A percentile compares a stretch with the other conserved stretches of the same genome.
phyloP scores from a whole-genome alignment of 2,888 invertebrate genomes.

The Torymus aiolomorphi region DNA sequence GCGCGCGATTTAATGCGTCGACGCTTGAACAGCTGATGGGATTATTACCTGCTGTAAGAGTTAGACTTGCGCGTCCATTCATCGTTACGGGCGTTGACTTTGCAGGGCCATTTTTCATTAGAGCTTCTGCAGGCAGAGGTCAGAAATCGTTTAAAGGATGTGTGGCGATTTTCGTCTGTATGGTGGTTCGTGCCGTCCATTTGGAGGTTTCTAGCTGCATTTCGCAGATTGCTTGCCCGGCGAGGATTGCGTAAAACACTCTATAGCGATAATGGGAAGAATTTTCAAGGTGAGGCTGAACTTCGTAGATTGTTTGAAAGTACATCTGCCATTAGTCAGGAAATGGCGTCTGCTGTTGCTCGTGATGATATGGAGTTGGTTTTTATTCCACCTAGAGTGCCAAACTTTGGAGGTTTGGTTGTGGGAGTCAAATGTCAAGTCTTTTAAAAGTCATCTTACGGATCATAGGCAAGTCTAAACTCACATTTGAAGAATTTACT shows the following conservation, averaged over 20 bases:
- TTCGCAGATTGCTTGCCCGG: too few species aligned
- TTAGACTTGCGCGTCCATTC: neutral
- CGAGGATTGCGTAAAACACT: too few species aligned
- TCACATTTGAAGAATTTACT: slow-evolving; percentile 5
- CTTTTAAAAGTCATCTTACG: neutral
- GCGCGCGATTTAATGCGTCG: too few species aligned
- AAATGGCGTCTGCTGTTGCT: too few species aligned
- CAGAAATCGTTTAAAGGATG: neutral
- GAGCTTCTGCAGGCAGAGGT: neutral
- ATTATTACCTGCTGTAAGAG: slow-evolving; percentile 1
- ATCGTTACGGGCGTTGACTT: neutral
- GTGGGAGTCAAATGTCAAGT: slow-evolving; percentile 1
- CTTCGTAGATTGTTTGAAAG: too few species aligned
- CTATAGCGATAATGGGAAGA: too few species aligned
- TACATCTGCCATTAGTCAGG: too few species aligned
- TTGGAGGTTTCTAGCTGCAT: too few species aligned
- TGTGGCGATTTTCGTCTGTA: neutral
- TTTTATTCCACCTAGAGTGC: slow-evolving; percentile 1
- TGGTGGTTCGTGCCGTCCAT: too few species aligned
- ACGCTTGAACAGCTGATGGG: neutral
- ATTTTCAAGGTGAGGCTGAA: too few species aligned
- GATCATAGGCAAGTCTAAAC: neutral
- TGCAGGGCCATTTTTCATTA: neutral
- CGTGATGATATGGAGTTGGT: neutral
- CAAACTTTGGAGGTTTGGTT: slow-evolving; percentile 7